Evolutionary conservation across 2,888 invertebrate species (phyloP).

Genomic region (Ophion ellenae): DNA sequence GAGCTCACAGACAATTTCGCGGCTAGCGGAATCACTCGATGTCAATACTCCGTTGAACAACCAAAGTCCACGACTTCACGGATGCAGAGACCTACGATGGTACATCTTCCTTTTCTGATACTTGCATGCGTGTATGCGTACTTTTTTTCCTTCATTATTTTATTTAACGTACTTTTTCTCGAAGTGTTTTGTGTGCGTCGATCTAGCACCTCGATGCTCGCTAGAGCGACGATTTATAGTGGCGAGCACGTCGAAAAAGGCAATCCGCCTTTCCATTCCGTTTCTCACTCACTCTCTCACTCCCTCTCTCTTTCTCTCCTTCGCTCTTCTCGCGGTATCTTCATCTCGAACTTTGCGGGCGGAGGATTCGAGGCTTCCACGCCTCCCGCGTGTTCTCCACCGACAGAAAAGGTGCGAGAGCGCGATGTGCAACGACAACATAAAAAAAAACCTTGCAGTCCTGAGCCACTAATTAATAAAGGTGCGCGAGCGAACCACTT

Average conservation of each 20-base stretch:
- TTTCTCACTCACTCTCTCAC: conserved; percentile 46
- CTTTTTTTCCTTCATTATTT: neutral
- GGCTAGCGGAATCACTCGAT: neutral
- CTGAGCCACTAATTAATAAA: conserved; percentile 80
- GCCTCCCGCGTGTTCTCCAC: conserved; percentile 66
- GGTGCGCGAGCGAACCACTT: conserved; percentile 68
- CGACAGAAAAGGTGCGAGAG: conserved; percentile 60
- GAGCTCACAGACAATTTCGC: neutral
- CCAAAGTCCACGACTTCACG: neutral
- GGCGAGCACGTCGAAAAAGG: conserved; percentile 63
- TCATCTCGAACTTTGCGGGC: conserved; percentile 76
- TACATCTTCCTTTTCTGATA: neutral
- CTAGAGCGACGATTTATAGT: conserved; percentile 80
- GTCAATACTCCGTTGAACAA: neutral
- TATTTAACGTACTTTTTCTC: neutral
- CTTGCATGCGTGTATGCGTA: neutral
- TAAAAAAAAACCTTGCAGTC: conserved; percentile 61
- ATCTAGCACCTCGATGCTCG: conserved; percentile 78
- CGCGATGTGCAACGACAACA: conserved; percentile 54
- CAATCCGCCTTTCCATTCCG: conserved; percentile 75
- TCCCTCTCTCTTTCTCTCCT: conserved; percentile 54
- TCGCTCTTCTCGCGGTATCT: conserved; percentile 75
- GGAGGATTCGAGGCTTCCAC: conserved; percentile 73
- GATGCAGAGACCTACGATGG: neutral
- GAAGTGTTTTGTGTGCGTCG: conserved; percentile 46